Evolutionary conservation across 2,888 invertebrate genomes (phyloP).

Genomic region (Agonopterix arenella): DNA sequence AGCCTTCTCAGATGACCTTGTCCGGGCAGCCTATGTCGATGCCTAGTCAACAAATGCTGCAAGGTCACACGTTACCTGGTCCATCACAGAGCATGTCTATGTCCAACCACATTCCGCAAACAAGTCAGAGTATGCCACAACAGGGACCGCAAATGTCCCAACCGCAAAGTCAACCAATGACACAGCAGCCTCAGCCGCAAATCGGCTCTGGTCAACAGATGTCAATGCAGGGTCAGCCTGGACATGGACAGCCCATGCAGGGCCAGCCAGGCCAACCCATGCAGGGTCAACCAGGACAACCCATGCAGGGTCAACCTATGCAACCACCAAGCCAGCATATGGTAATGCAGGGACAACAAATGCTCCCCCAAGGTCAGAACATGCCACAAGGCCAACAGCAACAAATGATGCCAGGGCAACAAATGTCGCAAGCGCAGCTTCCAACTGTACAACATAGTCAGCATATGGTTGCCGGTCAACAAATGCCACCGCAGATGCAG

Average conservation of each 20-base stretch:
- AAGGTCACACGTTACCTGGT: slow-evolving; percentile 22
- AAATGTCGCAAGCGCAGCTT: slow-evolving; percentile 20
- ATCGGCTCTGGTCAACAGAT: slow-evolving; percentile 27
- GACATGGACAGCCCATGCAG: slow-evolving; percentile 30
- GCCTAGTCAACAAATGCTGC: slow-evolving; percentile 36
- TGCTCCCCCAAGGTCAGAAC: slow-evolving; percentile 17
- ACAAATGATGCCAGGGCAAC: slow-evolving; percentile 14
- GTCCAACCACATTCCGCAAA: slow-evolving; percentile 33
- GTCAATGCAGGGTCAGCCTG: slow-evolving; percentile 31
- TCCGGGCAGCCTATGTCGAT: slow-evolving; percentile 41
- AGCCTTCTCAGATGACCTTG: slow-evolving; percentile 25
- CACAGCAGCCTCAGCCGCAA: slow-evolving; percentile 21
- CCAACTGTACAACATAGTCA: background rate
- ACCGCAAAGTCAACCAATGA: slow-evolving; percentile 21
- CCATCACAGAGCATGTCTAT: slow-evolving; percentile 32
- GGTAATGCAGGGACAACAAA: slow-evolving; percentile 31
- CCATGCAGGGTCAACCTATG: background rate
- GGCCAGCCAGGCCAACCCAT: slow-evolving; percentile 25
- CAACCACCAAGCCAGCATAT: slow-evolving; percentile 26
- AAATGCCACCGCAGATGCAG: slow-evolving; percentile 22
- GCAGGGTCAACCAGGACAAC: slow-evolving; percentile 12
- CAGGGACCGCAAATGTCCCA: slow-evolving; percentile 29
- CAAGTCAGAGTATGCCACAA: slow-evolving; percentile 25
- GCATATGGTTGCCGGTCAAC: slow-evolving; percentile 16
- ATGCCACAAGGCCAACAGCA: slow-evolving; percentile 13